These are phyloP conservation scores for Tapera naevia DNA, from an alignment of 2,797 vertebrate species.

Conservation along the genomic window DNA sequence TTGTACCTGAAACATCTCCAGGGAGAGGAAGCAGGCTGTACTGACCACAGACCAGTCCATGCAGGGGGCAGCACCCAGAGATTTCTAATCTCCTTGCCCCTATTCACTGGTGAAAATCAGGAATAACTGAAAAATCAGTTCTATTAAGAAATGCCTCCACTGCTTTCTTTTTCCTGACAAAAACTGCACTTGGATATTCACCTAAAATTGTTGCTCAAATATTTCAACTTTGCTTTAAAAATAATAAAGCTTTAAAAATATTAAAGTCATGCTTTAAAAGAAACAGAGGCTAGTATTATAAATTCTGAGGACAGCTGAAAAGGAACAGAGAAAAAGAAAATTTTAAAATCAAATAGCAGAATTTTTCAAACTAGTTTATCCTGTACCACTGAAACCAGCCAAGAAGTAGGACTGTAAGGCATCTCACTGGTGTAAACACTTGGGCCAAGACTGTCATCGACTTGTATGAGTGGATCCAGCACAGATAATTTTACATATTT, in stretches of 20 bases:
- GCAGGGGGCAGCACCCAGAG: not conserved
- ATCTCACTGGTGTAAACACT: not conserved
- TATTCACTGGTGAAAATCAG: not conserved
- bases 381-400: not conserved
- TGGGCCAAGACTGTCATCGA: not conserved
- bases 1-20: accelerated
- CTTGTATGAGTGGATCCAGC: not conserved
- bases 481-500: not conserved
- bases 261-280: not conserved
- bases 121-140: not conserved
- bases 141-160: not conserved
- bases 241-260: not conserved
- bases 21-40: not conserved
- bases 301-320: not conserved
- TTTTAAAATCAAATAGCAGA: not conserved
- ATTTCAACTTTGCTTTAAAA: not conserved
- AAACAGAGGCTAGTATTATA: not conserved
- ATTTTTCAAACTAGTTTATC: not conserved
- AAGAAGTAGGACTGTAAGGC: not conserved
- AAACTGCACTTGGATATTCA: not conserved
- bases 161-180: not conserved
- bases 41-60: not conserved
- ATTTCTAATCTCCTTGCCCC: not conserved
- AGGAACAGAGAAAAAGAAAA: not conserved
- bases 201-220: not conserved